phyloP scores from a whole-genome alignment of 2,113 vertebrate genomes.

The Seriola rivoliana region DNA sequence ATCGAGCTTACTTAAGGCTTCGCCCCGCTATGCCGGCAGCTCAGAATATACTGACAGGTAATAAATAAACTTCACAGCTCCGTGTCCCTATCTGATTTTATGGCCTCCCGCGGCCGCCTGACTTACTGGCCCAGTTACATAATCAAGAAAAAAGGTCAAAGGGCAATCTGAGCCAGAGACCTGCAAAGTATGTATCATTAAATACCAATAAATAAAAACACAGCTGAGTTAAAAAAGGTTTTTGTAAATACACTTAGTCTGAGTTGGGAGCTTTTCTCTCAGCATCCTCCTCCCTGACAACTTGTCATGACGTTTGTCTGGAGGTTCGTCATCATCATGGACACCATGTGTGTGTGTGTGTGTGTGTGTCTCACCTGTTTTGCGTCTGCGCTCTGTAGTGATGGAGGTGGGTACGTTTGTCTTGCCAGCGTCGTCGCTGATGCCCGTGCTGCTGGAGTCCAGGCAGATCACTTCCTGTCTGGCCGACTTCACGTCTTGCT shows the following conservation, averaged over 20 bases:
- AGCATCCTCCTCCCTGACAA: too few species aligned
- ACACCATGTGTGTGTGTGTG: too few species aligned
- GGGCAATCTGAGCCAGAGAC: not conserved
- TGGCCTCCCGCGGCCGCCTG: not conserved
- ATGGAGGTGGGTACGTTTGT: constrained; percentile 54
- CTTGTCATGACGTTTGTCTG: too few species aligned
- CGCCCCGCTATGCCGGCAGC: not conserved
- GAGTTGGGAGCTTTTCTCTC: too few species aligned
- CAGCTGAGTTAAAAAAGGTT: not conserved
- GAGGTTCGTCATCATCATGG: too few species aligned
- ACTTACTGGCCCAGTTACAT: constrained; percentile 31
- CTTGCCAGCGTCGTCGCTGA: constrained; percentile 84
- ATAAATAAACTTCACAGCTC: constrained; percentile 26
- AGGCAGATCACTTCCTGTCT: constrained; percentile 89
- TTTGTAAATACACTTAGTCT: too few species aligned
- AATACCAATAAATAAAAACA: not conserved
- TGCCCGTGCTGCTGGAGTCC: constrained; percentile 82
- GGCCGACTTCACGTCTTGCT: constrained; percentile 41
- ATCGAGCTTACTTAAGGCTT: not conserved
- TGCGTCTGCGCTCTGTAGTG: constrained; percentile 66
- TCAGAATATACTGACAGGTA: constrained; percentile 7
- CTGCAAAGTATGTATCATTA: not conserved
- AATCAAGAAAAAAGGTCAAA: not conserved
- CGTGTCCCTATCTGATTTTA: constrained; percentile 9
- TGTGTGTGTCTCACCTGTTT: constrained; percentile 86